Conservation (phyloP, 2,113 vertebrate genomes). For the Aythya baeri region DNA sequence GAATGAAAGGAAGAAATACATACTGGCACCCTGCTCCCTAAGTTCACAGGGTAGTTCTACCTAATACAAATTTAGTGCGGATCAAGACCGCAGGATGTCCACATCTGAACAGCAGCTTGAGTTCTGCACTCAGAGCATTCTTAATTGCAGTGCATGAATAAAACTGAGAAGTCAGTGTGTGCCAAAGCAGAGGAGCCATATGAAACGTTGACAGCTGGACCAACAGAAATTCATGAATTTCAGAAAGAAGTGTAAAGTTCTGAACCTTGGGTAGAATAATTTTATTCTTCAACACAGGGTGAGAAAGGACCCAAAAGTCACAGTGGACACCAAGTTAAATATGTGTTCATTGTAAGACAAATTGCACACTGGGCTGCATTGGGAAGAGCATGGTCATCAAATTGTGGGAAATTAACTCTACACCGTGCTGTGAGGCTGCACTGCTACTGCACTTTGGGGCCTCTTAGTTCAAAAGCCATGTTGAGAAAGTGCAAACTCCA, state of each 20-base stretch:
- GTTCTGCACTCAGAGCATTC: not conserved
- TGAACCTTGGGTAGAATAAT: not conserved
- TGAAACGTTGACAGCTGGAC: not conserved
- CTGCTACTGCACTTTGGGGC: not conserved
- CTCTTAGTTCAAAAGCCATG: not conserved
- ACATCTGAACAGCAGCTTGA: not conserved
- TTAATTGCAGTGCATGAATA: not conserved
- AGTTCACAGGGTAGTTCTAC: not conserved
- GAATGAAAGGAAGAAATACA: not conserved
- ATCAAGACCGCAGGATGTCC: not conserved
- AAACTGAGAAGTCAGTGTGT: not conserved
- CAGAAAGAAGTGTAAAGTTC: not conserved
- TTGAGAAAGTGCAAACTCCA: not conserved
- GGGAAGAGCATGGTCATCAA: not conserved
- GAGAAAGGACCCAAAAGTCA: not conserved
- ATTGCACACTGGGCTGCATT: not conserved
- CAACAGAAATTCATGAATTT: not conserved
- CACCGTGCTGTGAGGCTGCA: not conserved
- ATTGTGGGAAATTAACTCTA: not conserved
- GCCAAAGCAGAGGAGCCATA: not conserved
- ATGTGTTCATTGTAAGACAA: not conserved
- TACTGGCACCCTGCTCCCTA: not conserved
- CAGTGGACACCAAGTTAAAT: not conserved
- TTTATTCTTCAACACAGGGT: not conserved
- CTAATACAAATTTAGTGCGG: not conserved